A percentile compares a stretch with the other conserved stretches of the same genome.
Evolutionary conservation across 2,113 vertebrate species (phyloP).

Genomic region (Sprattus sprattus): DNA sequence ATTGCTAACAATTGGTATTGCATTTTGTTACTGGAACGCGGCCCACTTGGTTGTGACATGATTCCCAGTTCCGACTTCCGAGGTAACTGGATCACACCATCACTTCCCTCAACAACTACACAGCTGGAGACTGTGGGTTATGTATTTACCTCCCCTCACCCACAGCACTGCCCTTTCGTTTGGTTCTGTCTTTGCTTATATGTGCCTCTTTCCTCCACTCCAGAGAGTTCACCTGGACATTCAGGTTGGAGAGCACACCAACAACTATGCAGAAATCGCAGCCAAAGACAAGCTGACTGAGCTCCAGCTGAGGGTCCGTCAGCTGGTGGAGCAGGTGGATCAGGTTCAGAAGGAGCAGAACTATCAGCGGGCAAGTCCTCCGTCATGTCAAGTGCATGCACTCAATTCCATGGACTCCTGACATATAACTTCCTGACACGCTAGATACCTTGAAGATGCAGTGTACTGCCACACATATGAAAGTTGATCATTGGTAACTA

Average conservation of each 20-base stretch:
- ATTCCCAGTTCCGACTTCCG: too few species aligned
- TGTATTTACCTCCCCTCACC: too few species aligned
- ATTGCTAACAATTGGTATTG: too few species aligned
- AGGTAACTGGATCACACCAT: too few species aligned
- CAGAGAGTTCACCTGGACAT: conserved; percentile 91
- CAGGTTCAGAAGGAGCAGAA: conserved; percentile 95
- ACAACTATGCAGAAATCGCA: conserved; percentile 89
- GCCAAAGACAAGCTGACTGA: conserved; percentile 91
- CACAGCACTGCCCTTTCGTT: neutral
- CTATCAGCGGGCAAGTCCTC: conserved; percentile 82
- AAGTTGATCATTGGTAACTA: neutral
- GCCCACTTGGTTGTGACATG: too few species aligned
- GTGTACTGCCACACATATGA: neutral
- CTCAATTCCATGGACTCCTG: neutral
- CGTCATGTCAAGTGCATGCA: neutral
- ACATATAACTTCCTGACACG: neutral
- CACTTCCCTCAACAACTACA: too few species aligned
- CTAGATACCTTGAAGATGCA: neutral
- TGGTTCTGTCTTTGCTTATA: neutral
- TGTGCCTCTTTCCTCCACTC: conserved; percentile 5
- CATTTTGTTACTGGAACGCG: too few species aligned
- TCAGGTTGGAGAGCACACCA: conserved; percentile 89
- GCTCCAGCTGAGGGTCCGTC: conserved; percentile 84
- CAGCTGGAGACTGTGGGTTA: too few species aligned
- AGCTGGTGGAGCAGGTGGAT: conserved; percentile 89